Conservation (phyloP, 2,113 vertebrate genomes). For the Casuarius casuarius region DNA sequence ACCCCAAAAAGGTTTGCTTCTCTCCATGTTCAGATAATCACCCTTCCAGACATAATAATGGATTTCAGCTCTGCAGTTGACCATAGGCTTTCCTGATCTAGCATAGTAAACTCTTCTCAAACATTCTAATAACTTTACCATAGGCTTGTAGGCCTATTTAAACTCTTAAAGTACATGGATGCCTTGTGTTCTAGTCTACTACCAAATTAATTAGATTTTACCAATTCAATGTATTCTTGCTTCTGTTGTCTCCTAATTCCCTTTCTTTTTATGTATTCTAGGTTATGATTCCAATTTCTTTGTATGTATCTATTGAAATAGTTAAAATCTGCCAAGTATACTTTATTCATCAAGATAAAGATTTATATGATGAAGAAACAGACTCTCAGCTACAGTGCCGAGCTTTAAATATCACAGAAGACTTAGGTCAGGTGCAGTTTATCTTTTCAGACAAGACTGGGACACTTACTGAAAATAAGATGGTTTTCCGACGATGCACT, state of each 20-base stretch:
- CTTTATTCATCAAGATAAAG: conserved; percentile 95
- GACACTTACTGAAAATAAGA: conserved; percentile 98
- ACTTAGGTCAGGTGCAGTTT: conserved; percentile 96
- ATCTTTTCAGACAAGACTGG: conserved; percentile 99
- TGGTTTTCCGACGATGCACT: conserved; percentile 96
- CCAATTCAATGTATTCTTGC: neutral
- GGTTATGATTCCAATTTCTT: conserved; percentile 97
- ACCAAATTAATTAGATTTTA: conserved; percentile 6
- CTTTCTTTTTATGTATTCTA: conserved; percentile 60
- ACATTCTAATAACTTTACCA: neutral
- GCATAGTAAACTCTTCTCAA: conserved; percentile 46
- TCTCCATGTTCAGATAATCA: conserved; percentile 44
- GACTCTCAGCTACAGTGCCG: conserved; percentile 93
- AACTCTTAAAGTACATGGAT: neutral
- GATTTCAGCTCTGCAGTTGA: conserved; percentile 31
- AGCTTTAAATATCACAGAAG: conserved; percentile 97
- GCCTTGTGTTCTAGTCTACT: neutral
- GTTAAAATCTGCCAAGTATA: conserved; percentile 98
- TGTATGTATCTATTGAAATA: conserved; percentile 98
- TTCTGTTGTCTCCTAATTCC: neutral
- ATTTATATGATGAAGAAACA: conserved; percentile 95
- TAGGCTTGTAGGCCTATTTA: conserved; percentile 41
- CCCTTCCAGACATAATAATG: conserved; percentile 21
- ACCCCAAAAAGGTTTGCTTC: conserved; percentile 26
- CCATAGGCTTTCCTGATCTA: conserved; percentile 37